phyloP scores from a whole-genome alignment of 2,797 vertebrate genomes.

The Lepilemur septentrionalis region DNA sequence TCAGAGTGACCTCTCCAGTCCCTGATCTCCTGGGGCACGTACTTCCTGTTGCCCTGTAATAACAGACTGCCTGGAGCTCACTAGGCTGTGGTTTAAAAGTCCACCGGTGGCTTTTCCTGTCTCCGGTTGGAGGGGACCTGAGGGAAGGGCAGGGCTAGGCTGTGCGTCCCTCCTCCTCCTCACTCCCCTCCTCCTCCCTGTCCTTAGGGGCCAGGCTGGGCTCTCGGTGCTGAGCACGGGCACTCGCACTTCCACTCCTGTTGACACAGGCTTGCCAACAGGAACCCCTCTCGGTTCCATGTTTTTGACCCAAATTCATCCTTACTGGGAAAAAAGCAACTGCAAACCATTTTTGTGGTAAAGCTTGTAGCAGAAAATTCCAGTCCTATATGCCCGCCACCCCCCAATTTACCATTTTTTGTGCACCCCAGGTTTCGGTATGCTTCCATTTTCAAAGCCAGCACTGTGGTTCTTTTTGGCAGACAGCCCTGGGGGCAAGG shows the following conservation, averaged over 20 bases:
- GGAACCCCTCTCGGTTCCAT: not conserved
- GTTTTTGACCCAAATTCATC: not conserved
- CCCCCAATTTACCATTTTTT: not conserved
- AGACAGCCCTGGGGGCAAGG: not conserved
- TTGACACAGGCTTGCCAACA: not conserved
- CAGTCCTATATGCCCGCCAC: not conserved
- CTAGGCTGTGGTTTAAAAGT: not conserved
- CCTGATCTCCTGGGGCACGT: not conserved
- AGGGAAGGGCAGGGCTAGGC: not conserved
- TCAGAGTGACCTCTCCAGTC: not conserved
- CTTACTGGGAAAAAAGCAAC: not conserved
- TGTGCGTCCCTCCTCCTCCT: rapidly evolving
- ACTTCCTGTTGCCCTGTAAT: not conserved
- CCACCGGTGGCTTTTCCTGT: not conserved
- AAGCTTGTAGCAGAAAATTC: not conserved
- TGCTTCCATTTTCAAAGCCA: not conserved
- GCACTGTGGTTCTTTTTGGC: not conserved
- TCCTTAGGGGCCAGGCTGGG: not conserved
- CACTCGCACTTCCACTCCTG: rapidly evolving
- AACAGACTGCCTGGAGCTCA: not conserved
- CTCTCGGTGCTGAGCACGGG: rapidly evolving
- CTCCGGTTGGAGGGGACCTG: not conserved
- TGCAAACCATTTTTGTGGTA: not conserved
- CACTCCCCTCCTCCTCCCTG: rapidly evolving
- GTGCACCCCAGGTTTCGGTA: not conserved